A percentile compares a stretch with the other conserved stretches of the same genome.
Conservation (phyloP, 2,113 vertebrate species). For the Heterotilapia buettikoferi region DNA sequence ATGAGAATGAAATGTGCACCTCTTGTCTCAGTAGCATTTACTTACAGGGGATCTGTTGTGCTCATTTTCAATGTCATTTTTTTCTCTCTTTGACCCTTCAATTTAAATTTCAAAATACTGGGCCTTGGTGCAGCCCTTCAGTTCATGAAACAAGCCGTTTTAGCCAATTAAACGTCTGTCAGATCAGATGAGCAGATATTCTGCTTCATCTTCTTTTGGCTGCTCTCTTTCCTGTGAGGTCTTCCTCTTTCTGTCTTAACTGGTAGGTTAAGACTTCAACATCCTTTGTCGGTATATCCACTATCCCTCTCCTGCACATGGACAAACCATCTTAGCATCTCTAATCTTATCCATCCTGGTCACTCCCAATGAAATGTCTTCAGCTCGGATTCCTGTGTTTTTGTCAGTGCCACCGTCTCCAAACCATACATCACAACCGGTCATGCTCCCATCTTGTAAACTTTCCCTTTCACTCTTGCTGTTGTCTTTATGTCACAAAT, state of each 20-base stretch:
- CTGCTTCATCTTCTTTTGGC: neutral
- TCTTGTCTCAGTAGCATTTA: neutral
- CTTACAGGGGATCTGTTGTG: rapidly evolving
- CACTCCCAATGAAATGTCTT: neutral
- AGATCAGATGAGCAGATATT: neutral
- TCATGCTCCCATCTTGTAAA: neutral
- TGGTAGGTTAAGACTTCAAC: neutral
- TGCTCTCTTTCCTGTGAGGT: neutral
- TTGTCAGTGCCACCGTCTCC: neutral
- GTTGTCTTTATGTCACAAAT: neutral
- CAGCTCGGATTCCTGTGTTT: neutral
- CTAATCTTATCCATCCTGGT: neutral
- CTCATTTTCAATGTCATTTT: neutral
- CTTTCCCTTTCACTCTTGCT: neutral
- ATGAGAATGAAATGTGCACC: neutral
- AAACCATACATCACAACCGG: neutral
- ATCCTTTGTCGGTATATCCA: neutral
- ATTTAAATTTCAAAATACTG: neutral
- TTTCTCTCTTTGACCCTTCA: neutral
- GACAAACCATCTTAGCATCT: neutral
- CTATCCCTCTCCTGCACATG: neutral
- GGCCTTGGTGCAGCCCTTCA: neutral
- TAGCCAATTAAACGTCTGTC: rapidly evolving
- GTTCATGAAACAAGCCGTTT: neutral
- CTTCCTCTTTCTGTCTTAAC: neutral